phyloP scores from a whole-genome alignment of 2,797 vertebrate genomes.

The Cyprinella venusta region DNA sequence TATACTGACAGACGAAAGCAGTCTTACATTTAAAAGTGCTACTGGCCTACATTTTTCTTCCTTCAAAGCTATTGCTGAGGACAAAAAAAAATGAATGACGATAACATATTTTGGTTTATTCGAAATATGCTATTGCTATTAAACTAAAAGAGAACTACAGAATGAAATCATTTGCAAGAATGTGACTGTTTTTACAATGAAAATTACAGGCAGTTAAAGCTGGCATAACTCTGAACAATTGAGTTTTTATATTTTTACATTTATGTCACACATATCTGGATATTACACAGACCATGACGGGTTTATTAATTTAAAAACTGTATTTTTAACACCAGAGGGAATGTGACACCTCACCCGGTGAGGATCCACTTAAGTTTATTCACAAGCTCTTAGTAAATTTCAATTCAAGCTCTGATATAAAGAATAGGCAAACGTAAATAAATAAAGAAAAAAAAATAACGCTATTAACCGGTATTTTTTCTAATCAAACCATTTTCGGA shows the following conservation, averaged over 20 bases:
- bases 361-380: too few species aligned
- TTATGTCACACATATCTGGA: neutral
- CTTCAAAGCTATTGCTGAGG: neutral
- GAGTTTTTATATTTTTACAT: neutral
- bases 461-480: too few species aligned
- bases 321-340: neutral
- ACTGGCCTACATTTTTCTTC: neutral
- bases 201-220: neutral
- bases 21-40: neutral
- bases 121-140: neutral
- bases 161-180: neutral
- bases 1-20: neutral
- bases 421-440: too few species aligned
- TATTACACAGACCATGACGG: conserved; percentile 6
- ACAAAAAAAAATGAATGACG: neutral
- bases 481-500: too few species aligned
- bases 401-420: too few species aligned
- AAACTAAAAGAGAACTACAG: neutral
- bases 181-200: neutral
- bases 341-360: neutral
- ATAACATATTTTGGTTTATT: neutral
- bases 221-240: neutral
- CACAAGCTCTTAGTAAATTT: too few species aligned
- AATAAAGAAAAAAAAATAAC: too few species aligned
- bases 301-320: neutral